These are phyloP conservation scores for Sepioteuthis lessoniana DNA, from an alignment of 2,888 invertebrate species.

Conservation along the genomic window DNA sequence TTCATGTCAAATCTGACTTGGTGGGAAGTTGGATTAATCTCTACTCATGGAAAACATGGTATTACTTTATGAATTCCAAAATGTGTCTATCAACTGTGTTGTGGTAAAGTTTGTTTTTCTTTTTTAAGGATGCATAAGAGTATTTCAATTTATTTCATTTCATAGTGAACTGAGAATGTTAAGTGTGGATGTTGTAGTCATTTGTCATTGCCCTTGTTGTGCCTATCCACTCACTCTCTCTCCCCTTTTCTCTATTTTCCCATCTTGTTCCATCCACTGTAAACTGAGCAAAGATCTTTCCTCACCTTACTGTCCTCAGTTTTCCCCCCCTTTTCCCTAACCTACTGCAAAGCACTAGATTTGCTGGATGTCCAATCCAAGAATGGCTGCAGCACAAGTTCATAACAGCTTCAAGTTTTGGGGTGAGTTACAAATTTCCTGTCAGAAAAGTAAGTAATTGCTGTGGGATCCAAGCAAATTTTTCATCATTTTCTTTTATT, in stretches of 20 bases:
- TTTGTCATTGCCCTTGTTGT: conserved; percentile 20
- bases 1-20: no score
- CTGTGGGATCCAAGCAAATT: background rate
- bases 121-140: no score
- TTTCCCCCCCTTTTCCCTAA: background rate
- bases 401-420: background rate
- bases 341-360: background rate
- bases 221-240: background rate
- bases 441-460: background rate
- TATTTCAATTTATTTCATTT: background rate
- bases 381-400: background rate
- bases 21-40: no score
- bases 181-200: background rate
- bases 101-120: no score
- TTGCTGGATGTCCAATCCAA: background rate
- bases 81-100: no score
- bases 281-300: background rate
- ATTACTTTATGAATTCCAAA: no score
- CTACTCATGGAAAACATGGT: no score
- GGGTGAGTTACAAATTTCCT: background rate
- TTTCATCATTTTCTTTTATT: background rate
- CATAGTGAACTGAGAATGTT: background rate
- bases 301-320: background rate
- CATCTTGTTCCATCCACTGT: background rate
- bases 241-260: no score